These are phyloP conservation scores for Drosophila nr. fundita DNA, from an alignment of 2,888 invertebrate genomes.

Conservation along the genomic window DNA sequence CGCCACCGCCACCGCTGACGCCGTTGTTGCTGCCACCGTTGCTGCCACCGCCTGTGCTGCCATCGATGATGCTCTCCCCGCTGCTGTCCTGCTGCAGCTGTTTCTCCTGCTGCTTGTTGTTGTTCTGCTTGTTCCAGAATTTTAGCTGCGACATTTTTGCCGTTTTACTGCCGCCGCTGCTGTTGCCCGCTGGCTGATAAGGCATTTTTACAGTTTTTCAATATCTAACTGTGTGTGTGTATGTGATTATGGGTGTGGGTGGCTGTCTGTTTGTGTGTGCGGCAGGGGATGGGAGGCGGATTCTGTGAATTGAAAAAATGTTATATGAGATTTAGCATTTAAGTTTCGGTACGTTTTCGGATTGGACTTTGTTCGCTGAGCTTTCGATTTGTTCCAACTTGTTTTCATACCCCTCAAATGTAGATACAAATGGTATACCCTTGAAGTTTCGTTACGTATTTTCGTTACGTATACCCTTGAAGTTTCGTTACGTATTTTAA, in stretches of 20 bases:
- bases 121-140: constrained; percentile 88
- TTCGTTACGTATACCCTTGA: background rate
- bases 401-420: background rate
- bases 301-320: constrained; percentile 30
- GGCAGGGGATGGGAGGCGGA: background rate
- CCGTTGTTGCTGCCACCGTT: constrained; percentile 82
- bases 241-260: background rate
- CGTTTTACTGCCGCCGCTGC: constrained; percentile 55
- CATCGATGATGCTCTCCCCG: constrained; percentile 84
- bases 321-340: constrained; percentile 25
- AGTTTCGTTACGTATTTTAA: background rate
- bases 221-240: background rate
- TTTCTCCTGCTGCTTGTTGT: constrained; percentile 83
- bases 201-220: constrained; percentile 52
- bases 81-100: constrained; percentile 61
- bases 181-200: constrained; percentile 72
- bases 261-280: background rate
- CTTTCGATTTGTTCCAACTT: constrained; percentile 15
- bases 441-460: background rate
- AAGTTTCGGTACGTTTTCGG: background rate
- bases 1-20: constrained; percentile 84
- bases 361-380: constrained; percentile 15
- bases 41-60: constrained; percentile 85
- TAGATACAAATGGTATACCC: too few species aligned
- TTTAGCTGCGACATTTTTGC: constrained; percentile 87